Percentiles rank a stretch among this genome's conserved stretches.
phyloP scores from a whole-genome alignment of 2,113 vertebrate genomes.

The Syrmaticus mikado region DNA sequence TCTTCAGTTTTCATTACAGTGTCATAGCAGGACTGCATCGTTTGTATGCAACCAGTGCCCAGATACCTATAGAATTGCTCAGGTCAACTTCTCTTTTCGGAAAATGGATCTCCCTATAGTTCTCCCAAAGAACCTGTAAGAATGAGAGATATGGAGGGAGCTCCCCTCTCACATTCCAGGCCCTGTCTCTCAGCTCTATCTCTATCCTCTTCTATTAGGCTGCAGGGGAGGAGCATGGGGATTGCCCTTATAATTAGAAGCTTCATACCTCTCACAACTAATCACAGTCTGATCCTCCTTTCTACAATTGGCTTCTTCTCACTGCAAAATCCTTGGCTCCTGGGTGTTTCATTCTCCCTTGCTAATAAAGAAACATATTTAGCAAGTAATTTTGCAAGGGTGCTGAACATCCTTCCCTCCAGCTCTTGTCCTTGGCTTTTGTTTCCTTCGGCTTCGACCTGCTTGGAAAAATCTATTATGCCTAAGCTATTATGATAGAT shows the following conservation, averaged over 20 bases:
- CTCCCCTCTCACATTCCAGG: neutral
- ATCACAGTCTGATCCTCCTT: neutral
- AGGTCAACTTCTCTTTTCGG: neutral
- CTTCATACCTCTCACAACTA: conserved; percentile 1
- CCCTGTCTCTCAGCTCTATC: rapidly evolving
- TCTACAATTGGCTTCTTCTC: neutral
- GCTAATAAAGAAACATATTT: neutral
- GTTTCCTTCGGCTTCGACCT: neutral
- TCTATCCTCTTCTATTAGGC: neutral
- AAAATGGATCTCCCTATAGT: neutral
- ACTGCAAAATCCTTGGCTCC: neutral
- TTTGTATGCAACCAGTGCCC: neutral
- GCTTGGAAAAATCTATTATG: neutral
- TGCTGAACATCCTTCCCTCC: neutral
- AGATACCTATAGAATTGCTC: neutral
- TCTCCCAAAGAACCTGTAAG: neutral
- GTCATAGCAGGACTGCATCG: neutral
- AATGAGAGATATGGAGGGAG: neutral
- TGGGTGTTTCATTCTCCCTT: neutral
- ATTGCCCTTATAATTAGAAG: neutral
- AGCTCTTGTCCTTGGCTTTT: neutral
- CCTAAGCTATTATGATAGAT: neutral
- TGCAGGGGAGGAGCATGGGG: neutral
- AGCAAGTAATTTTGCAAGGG: neutral
- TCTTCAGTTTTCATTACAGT: rapidly evolving